These are phyloP conservation scores for Lophura nycthemera DNA, from an alignment of 2,113 vertebrate genomes.

Conservation along the genomic window DNA sequence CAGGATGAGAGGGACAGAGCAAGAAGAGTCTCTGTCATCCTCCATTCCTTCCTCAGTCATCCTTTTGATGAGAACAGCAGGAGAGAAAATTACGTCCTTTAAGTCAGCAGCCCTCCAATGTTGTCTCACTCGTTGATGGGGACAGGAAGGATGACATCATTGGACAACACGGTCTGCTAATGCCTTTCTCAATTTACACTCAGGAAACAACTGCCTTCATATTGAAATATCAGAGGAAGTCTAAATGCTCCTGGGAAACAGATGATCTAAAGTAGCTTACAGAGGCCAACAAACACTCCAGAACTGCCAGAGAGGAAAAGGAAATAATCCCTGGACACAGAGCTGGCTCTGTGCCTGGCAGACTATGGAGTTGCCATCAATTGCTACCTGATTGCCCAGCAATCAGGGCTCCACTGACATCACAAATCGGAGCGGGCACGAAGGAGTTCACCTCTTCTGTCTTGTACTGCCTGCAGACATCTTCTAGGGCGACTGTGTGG, in stretches of 20 bases:
- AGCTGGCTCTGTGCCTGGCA: background rate
- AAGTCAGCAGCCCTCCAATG: background rate
- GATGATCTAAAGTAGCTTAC: constrained; percentile 42
- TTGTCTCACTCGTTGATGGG: background rate
- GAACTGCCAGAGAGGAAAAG: background rate
- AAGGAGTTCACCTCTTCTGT: background rate
- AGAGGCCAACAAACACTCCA: constrained; percentile 26
- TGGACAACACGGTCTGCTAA: background rate
- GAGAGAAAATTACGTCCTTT: background rate
- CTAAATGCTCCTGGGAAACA: constrained; percentile 30
- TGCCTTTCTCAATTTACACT: constrained; percentile 53
- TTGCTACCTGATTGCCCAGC: background rate
- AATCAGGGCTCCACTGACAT: background rate
- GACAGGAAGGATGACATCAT: constrained; percentile 44
- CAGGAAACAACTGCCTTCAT: constrained; percentile 61
- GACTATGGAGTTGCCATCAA: background rate
- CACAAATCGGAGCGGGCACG: background rate
- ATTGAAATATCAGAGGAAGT: constrained; percentile 63
- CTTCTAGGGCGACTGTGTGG: background rate
- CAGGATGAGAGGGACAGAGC: background rate
- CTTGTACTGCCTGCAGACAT: background rate
- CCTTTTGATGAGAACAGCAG: background rate
- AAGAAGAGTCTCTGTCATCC: background rate
- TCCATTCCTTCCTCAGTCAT: background rate
- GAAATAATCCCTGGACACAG: constrained; percentile 30